Conservation (phyloP, 2,888 invertebrate genomes). For the Perizoma flavofasciatum region DNA sequence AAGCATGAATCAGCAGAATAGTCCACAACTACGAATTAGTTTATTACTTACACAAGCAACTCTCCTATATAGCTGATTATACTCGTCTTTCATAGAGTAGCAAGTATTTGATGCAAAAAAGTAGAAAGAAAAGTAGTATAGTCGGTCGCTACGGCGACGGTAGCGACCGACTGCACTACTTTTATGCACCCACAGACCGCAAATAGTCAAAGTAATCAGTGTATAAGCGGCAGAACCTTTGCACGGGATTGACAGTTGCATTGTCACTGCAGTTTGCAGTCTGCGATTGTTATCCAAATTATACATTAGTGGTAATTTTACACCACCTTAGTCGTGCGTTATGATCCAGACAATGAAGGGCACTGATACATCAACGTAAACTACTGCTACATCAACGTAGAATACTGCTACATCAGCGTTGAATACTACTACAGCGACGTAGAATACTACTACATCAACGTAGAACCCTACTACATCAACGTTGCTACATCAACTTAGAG, state of each 20-base stretch:
- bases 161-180: too few species aligned
- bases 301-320: too few species aligned
- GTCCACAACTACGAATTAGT: conserved; percentile 35
- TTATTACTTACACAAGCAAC: conserved; percentile 37
- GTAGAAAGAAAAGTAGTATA: too few species aligned
- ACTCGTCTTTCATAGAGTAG: conserved; percentile 12
- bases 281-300: too few species aligned
- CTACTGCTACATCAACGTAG: conserved; percentile 3
- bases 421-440: neutral
- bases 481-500: too few species aligned
- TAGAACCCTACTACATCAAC: neutral
- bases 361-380: conserved; percentile 4
- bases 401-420: conserved; percentile 1
- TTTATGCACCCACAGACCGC: too few species aligned
- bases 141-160: too few species aligned
- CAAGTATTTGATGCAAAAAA: neutral
- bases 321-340: neutral
- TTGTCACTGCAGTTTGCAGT: too few species aligned
- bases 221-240: too few species aligned
- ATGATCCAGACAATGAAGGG: neutral
- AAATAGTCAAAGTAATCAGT: too few species aligned
- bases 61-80: conserved; percentile 30
- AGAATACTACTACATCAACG: neutral
- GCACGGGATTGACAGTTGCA: too few species aligned
- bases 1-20: conserved; percentile 34